Percentiles rank a stretch among this genome's conserved stretches.
phyloP scores from a whole-genome alignment of 1,140 invertebrate species.

The Drosophila lacertosa region DNA sequence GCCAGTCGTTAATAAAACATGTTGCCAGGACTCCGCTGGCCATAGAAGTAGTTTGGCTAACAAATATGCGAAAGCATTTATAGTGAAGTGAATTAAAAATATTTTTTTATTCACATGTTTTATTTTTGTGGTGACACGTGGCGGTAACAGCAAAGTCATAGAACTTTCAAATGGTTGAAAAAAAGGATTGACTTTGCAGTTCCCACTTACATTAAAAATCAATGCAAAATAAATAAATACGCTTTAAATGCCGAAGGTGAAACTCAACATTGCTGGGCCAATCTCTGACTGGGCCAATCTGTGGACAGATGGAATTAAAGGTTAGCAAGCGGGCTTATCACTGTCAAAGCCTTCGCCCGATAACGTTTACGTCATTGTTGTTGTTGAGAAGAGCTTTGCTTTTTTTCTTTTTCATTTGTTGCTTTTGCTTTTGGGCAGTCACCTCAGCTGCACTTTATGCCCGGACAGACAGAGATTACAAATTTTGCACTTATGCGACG shows the following conservation, averaged over 20 bases:
- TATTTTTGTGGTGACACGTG: constrained; percentile 55
- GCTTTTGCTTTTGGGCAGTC: constrained; percentile 19
- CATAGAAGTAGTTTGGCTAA: not conserved
- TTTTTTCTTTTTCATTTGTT: constrained; percentile 2
- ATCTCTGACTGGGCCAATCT: constrained; percentile 1
- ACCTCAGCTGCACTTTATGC: constrained; percentile 50
- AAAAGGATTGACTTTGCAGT: not conserved
- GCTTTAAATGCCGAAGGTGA: constrained; percentile 5
- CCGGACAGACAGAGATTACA: constrained; percentile 65
- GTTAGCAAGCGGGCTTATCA: constrained; percentile 57
- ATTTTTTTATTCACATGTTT: constrained; percentile 44
- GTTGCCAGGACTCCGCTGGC: not conserved
- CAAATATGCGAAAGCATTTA: constrained; percentile 38
- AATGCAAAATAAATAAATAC: constrained; percentile 5
- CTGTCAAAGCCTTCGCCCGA: constrained; percentile 35
- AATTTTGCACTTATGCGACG: constrained; percentile 75
- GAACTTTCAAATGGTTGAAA: too few relatives aligned
- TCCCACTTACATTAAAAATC: constrained; percentile 6
- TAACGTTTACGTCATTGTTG: constrained; percentile 9
- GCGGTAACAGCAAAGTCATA: not conserved
- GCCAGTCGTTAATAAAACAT: constrained; percentile 30
- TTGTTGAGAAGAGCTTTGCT: constrained; percentile 19
- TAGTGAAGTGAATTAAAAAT: constrained; percentile 64
- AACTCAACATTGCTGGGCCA: not conserved
- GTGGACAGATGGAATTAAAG: constrained; percentile 40